Percentiles rank a stretch among this genome's conserved stretches.
These are phyloP conservation scores for Clangula hyemalis DNA, from an alignment of 2,797 vertebrate species.

Conservation along the genomic window DNA sequence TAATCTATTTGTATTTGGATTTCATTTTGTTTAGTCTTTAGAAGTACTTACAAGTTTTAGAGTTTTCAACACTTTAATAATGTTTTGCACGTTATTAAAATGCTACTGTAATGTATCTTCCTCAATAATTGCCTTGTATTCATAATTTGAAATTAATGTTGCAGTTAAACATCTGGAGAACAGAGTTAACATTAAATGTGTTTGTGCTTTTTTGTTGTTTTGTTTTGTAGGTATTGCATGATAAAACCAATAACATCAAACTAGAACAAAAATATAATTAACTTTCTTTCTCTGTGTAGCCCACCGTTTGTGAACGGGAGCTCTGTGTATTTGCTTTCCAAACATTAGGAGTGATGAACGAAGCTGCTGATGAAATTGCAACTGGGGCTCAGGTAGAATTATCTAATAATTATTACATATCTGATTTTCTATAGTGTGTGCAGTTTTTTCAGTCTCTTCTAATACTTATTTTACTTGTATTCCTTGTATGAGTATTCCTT, in stretches of 20 bases:
- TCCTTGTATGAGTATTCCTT: background rate
- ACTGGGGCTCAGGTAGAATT: conserved; percentile 89
- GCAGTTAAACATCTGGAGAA: background rate
- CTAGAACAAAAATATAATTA: background rate
- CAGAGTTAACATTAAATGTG: background rate
- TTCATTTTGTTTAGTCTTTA: background rate
- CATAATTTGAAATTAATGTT: background rate
- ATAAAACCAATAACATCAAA: background rate
- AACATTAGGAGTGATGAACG: conserved; percentile 92
- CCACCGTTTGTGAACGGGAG: conserved; percentile 91
- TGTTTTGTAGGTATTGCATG: background rate
- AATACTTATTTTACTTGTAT: background rate
- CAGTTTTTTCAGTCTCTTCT: background rate
- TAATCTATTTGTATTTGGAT: background rate
- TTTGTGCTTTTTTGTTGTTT: background rate
- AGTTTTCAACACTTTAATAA: background rate
- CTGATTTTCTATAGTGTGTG: background rate
- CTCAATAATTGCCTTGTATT: background rate
- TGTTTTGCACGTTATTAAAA: background rate
- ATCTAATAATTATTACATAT: background rate
- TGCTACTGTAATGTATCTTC: background rate
- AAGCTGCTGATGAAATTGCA: conserved; percentile 91
- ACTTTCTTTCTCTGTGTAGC: conserved; percentile 72
- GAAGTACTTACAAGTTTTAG: background rate
- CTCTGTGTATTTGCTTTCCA: conserved; percentile 93